Evolutionary conservation across 1,140 invertebrate species (phyloP).

Genomic region (Lordiphosa clarofinis): DNA sequence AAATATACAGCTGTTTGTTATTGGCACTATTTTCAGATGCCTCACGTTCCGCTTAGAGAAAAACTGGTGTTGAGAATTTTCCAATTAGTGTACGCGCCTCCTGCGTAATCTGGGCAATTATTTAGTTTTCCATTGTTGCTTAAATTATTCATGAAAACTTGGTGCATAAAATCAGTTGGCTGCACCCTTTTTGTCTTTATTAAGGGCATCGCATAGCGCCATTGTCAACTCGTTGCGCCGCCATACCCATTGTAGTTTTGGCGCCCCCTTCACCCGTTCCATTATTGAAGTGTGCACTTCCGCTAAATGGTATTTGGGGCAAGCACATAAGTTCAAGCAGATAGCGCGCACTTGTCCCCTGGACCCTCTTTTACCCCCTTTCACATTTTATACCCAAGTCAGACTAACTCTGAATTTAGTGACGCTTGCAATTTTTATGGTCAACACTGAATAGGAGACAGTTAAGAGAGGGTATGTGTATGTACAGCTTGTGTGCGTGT

Average conservation of each 20-base stretch:
- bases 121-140: conserved; percentile 18
- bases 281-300: conserved; percentile 70
- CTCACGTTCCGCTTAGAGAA: conserved; percentile 1
- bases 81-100: conserved; percentile 47
- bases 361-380: background rate
- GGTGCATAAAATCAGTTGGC: conserved; percentile 31
- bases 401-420: conserved; percentile 48
- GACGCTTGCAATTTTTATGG: conserved; percentile 64
- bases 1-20: conserved; percentile 12
- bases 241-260: conserved; percentile 34
- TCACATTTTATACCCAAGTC: conserved; percentile 4
- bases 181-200: conserved; percentile 39
- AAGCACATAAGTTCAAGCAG: conserved; percentile 57
- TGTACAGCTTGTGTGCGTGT: conserved; percentile 4
- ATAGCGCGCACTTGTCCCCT: conserved; percentile 15
- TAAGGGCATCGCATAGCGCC: conserved; percentile 15
- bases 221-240: conserved; percentile 25
- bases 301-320: conserved; percentile 72
- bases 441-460: conserved; percentile 38
- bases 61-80: conserved; percentile 44
- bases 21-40: conserved; percentile 45
- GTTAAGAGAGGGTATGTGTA: conserved; percentile 1
- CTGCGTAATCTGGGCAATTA: conserved; percentile 27
- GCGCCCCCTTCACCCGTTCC: conserved; percentile 36
- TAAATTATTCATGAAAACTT: conserved; percentile 42